Conservation (phyloP, 2,797 vertebrate genomes). For the Eutrigla gurnardus region DNA sequence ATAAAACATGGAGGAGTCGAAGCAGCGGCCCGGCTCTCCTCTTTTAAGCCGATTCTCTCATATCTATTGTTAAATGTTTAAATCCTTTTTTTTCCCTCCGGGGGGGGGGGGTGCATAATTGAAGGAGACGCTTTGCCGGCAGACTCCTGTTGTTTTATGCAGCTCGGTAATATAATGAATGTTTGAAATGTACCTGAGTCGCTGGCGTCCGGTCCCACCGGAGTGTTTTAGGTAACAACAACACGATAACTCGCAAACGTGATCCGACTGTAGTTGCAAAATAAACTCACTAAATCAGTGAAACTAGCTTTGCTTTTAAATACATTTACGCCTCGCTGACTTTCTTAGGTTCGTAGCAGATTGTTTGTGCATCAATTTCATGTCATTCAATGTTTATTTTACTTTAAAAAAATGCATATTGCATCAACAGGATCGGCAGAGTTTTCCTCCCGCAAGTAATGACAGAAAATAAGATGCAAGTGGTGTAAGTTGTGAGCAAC, state of each 20-base stretch:
- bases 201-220: neutral
- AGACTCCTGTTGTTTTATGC: constrained; percentile 34
- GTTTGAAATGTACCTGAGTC: constrained; percentile 17
- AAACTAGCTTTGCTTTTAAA: neutral
- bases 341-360: neutral
- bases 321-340: neutral
- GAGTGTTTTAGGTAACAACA: constrained; percentile 1
- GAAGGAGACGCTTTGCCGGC: constrained; percentile 11
- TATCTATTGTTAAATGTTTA: constrained; percentile 57
- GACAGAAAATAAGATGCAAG: neutral
- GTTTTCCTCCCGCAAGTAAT: neutral
- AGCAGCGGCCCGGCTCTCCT: constrained; percentile 11
- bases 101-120: constrained; percentile 34
- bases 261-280: neutral
- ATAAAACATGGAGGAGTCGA: constrained; percentile 33
- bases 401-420: too few species aligned
- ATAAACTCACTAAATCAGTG: neutral
- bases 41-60: constrained; percentile 24
- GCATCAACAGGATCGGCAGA: too few species aligned
- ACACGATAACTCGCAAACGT: neutral
- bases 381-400: too few species aligned
- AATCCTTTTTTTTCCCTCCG: constrained; percentile 11
- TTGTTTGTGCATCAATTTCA: neutral
- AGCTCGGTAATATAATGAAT: constrained; percentile 24
- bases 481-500: neutral